Evolutionary conservation across 2,113 vertebrate genomes (phyloP).

Genomic region (Xerus inauris): DNA sequence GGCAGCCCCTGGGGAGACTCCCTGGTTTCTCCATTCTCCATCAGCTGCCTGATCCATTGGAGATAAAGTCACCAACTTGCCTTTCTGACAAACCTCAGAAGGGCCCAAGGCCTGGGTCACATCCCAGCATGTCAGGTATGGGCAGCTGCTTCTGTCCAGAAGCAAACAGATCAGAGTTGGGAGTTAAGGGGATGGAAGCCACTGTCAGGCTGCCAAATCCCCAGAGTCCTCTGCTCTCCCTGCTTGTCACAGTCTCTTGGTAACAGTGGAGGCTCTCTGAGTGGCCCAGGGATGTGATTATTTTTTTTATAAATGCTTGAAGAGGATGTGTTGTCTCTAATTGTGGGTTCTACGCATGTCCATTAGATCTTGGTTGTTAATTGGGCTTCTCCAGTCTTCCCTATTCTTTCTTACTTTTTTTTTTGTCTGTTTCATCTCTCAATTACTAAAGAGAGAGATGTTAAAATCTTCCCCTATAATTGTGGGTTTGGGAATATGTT

Average conservation of each 20-base stretch:
- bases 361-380: conserved; percentile 66
- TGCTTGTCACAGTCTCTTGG: too few relatives aligned
- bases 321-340: not conserved
- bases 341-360: not conserved
- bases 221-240: not conserved
- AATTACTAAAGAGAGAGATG: not conserved
- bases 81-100: not conserved
- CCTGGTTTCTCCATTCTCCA: not conserved
- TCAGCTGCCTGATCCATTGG: too few relatives aligned
- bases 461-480: conserved; percentile 36
- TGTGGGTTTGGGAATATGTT: not conserved
- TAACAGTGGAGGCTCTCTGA: not conserved
- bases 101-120: not conserved
- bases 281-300: not conserved
- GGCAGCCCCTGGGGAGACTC: not conserved
- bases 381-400: not conserved
- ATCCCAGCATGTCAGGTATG: not conserved
- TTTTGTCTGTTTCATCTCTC: not conserved
- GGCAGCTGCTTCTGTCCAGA: not conserved
- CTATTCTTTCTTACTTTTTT: not conserved
- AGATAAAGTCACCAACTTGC: not conserved
- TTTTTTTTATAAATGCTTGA: not conserved
- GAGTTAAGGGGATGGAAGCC: too few relatives aligned
- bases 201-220: not conserved
- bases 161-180: not conserved